phyloP scores from a whole-genome alignment of 2,888 invertebrate genomes.

The Torymus tubicola region DNA sequence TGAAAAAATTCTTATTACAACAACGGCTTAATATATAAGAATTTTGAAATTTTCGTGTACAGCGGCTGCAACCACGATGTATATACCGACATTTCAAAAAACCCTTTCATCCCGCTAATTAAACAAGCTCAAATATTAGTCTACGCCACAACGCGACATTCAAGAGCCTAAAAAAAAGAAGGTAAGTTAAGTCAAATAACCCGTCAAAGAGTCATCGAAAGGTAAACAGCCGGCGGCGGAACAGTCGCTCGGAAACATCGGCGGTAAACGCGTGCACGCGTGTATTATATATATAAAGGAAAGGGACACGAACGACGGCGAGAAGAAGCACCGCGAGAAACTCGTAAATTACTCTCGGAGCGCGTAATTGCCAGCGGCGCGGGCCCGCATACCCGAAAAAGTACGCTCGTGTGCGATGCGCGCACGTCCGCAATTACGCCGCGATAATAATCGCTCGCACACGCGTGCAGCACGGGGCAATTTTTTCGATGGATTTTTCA shows the following conservation, averaged over 20 bases:
- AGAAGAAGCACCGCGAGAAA: conserved; percentile 13
- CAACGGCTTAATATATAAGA: too few relatives aligned
- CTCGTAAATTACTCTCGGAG: conserved; percentile 41
- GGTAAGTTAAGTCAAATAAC: conserved; percentile 42
- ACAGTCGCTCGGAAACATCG: not conserved
- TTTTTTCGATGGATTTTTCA: too few relatives aligned
- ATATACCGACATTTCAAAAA: not conserved
- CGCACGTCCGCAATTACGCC: conserved; percentile 12
- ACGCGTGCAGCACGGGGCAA: conserved; percentile 49
- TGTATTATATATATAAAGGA: not conserved
- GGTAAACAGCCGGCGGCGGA: conserved; percentile 1
- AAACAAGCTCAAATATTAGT: not conserved
- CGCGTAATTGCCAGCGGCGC: conserved; percentile 25
- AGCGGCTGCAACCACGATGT: too few relatives aligned
- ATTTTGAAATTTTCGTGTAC: too few relatives aligned
- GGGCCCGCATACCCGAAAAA: conserved; percentile 18
- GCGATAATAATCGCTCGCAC: conserved; percentile 19
- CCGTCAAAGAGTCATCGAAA: conserved; percentile 72
- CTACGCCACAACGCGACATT: not conserved
- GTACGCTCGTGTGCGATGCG: conserved; percentile 9
- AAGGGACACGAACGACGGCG: not conserved
- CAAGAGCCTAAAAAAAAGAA: not conserved
- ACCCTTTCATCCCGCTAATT: not conserved
- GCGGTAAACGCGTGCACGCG: too few relatives aligned
- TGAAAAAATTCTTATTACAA: too few relatives aligned